Evolutionary conservation across 2,888 invertebrate genomes (phyloP), one percentile per base, ranked within the genome.

Genomic region (Smittia aterrima): DNA sequence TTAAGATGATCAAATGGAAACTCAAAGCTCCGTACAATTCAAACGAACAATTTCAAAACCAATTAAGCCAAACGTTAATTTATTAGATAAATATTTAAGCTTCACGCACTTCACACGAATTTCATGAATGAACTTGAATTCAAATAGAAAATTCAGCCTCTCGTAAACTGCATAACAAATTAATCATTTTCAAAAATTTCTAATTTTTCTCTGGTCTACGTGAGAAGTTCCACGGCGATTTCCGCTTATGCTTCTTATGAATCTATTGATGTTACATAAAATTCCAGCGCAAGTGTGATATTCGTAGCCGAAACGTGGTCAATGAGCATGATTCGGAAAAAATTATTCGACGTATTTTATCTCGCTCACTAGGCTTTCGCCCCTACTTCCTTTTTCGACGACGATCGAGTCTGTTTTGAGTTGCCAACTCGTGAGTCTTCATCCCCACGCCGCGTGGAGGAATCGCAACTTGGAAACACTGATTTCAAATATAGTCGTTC

Each of bases 381-480:
- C 41, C 53, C 53, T 68, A 27, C 47, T 68, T 32, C 32, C 53
- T 11, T 25, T 11, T 47, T 47, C 3, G 11, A 47, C 47, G n/a
- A 11, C 3, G 11, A 13, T 47, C 47, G 11, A 47, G 6, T 47
- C 47, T 11, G 47, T 47, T 16, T 47, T 11, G 47, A 47, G 47
- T 47, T 47, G 47, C 47, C 47, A 47, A 3, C n/a, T n/a, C 47
- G 16, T 2, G 3, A 32, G 9, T 32, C 32, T 32, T 3, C 32
- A 32, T 13, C 47, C 16, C 47, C 47, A 47, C 47, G 11, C 16
- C 47, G 47, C 3, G 32, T 32, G 4, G 47, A 47, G 13, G n/a
- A 16, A 47, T n/a, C 47, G 11, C n/a, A n/a, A n/a, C 13, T n/a
- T 72, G 72, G 72, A 40, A 72, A 72, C 72, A 72, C 72, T 62